phyloP scores from a whole-genome alignment of 2,797 vertebrate species.

The Hapalemur alaotrensis region DNA sequence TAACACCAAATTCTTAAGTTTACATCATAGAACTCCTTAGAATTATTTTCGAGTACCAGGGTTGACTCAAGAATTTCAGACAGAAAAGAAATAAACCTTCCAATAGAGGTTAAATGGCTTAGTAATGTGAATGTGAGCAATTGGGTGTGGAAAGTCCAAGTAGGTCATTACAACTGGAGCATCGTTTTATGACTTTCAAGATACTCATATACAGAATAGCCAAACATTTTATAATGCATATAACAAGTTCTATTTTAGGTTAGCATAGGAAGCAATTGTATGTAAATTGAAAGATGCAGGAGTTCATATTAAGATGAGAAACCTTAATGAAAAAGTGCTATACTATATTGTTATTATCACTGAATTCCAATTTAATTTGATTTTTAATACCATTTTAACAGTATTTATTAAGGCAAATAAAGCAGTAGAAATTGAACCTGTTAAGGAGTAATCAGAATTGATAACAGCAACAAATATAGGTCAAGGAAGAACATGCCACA shows the following conservation, averaged over 20 bases:
- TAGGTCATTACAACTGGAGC: background rate
- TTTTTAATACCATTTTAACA: slow-evolving; percentile 64
- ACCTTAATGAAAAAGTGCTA: slow-evolving; percentile 51
- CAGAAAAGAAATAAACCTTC: background rate
- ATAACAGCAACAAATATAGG: slow-evolving; percentile 27
- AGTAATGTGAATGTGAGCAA: background rate
- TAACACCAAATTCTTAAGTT: background rate
- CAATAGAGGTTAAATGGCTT: background rate
- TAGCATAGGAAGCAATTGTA: slow-evolving; percentile 7
- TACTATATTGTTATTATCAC: slow-evolving; percentile 50
- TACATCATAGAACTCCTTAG: background rate
- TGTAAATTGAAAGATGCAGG: slow-evolving; percentile 49
- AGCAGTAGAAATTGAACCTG: slow-evolving; percentile 47
- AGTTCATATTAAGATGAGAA: slow-evolving; percentile 55
- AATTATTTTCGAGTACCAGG: background rate
- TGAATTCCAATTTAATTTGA: slow-evolving; percentile 63
- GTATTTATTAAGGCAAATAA: slow-evolving; percentile 63
- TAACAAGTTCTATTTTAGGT: slow-evolving; percentile 44
- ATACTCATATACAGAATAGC: slow-evolving; percentile 13
- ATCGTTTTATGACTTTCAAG: slow-evolving; percentile 42
- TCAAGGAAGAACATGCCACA: background rate
- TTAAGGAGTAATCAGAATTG: slow-evolving; percentile 52
- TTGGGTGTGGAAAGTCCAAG: background rate
- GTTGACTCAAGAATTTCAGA: background rate
- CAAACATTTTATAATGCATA: slow-evolving; percentile 11